These are phyloP conservation scores for Leucophenga varia DNA, from an alignment of 1,140 invertebrate species.

Conservation along the genomic window DNA sequence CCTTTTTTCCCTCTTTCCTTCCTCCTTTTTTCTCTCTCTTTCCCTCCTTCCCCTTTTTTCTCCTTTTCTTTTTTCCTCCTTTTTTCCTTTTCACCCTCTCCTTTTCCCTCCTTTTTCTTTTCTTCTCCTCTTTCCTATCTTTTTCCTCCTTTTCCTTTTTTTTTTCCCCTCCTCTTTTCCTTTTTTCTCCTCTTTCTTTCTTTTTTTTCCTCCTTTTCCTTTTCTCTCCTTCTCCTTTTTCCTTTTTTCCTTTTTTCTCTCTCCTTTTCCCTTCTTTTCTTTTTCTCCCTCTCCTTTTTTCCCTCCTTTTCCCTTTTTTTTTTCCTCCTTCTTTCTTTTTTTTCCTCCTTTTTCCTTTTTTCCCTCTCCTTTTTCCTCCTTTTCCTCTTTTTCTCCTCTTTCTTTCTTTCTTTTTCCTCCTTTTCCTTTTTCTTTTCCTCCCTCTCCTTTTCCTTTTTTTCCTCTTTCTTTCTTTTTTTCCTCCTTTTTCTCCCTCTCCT, in stretches of 20 bases:
- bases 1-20: neutral
- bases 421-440: too few species aligned
- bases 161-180: neutral
- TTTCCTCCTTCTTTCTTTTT: neutral
- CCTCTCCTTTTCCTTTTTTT: too few species aligned
- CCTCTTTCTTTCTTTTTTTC: too few species aligned
- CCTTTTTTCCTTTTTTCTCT: neutral
- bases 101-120: neutral
- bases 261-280: neutral
- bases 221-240: neutral
- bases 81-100: neutral
- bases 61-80: neutral
- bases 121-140: neutral
- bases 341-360: neutral
- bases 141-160: neutral
- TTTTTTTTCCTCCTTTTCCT: neutral
- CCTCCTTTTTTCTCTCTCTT: neutral
- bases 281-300: neutral
- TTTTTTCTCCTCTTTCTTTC: neutral
- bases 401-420: too few species aligned
- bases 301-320: neutral
- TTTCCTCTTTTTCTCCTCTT: neutral
- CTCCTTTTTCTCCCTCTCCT: too few species aligned
- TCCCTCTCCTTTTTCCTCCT: neutral
- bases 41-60: neutral